Percentiles rank a stretch among this genome's conserved stretches.
phyloP scores from a whole-genome alignment of 2,113 vertebrate genomes.

The Gobius niger region DNA sequence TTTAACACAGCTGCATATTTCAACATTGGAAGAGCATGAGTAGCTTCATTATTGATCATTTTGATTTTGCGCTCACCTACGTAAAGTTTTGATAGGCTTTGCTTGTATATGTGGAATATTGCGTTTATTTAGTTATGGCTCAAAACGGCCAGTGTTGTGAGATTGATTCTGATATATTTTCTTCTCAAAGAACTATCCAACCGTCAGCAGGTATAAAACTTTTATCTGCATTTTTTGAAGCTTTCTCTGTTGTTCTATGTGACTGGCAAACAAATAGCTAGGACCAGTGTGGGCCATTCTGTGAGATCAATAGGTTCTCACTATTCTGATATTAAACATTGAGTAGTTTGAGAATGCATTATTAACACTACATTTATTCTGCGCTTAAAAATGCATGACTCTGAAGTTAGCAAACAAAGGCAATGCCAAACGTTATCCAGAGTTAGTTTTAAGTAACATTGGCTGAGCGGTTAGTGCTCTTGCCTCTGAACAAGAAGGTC shows the following conservation, averaged over 20 bases:
- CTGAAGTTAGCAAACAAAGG: neutral
- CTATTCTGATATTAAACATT: neutral
- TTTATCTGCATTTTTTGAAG: neutral
- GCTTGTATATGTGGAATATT: too few relatives aligned
- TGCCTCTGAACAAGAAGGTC: too few relatives aligned
- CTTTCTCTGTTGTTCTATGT: neutral
- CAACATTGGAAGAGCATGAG: neutral
- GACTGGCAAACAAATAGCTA: neutral
- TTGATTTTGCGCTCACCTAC: neutral
- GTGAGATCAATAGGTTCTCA: neutral
- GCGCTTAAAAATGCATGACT: neutral
- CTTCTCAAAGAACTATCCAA: too few relatives aligned
- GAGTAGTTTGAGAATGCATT: neutral
- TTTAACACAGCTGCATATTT: constrained; percentile 26
- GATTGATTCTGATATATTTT: too few relatives aligned
- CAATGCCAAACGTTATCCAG: neutral
- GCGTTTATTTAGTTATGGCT: too few relatives aligned
- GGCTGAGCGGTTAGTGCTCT: too few relatives aligned
- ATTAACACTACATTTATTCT: neutral
- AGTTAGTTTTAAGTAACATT: neutral
- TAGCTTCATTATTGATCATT: neutral
- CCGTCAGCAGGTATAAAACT: neutral
- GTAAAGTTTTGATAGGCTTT: too few relatives aligned
- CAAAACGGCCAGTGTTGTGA: too few relatives aligned
- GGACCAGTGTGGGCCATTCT: neutral